Base-by-base conservation (phyloP, 2,888 invertebrate species). In the Xanthorhoe spadicearia region DNA sequence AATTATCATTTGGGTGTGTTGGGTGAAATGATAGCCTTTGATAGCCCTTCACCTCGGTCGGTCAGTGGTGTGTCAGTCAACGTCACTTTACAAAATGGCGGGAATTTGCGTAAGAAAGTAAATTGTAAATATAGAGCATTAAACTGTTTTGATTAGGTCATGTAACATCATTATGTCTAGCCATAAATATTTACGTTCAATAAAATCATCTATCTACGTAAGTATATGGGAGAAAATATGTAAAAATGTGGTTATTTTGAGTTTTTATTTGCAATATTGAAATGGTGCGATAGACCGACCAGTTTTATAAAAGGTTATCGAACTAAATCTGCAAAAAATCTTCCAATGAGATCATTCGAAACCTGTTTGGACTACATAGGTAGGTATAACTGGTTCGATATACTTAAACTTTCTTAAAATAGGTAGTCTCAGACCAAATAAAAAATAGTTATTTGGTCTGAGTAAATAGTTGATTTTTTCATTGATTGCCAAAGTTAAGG, bases 11-110 rank as follows among this genome's bases (percentile, higher is more conserved):
- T n/a, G n/a, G n/a, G n/a, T n/a, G n/a, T n/a, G n/a, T n/a, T n/a
- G 71, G 73, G 73, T 69, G 68, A 6, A 15, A 17, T 13, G 43
- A 43, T 43, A 17, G 8, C 18, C 38, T 32, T 32, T 32, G 73
- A 73, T 73, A 69, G 32, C 70, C 68, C 57, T 17, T 61, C 65
- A 64, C 61, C 71, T 58, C 59, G 77, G 75, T 77, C 79, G 73
- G 77, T 74, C 77, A 74, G 73, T 70, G 72, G 70, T 75, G 75
- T 72, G 71, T 74, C 71, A 74, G n/a, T 71, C 58, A 50, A 59
- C 65, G 18, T 68, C 69, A 75, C 73, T 74, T 78, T 72, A 74
- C 71, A 58, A 64, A 38, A 70, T 70, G 72, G 71, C 68, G 57
- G 59, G 63, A 68, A 10, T 18, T 55, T 55, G 38, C 35, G 32